Conservation (phyloP, 2,888 invertebrate genomes). For the Lochmaea capreae region DNA sequence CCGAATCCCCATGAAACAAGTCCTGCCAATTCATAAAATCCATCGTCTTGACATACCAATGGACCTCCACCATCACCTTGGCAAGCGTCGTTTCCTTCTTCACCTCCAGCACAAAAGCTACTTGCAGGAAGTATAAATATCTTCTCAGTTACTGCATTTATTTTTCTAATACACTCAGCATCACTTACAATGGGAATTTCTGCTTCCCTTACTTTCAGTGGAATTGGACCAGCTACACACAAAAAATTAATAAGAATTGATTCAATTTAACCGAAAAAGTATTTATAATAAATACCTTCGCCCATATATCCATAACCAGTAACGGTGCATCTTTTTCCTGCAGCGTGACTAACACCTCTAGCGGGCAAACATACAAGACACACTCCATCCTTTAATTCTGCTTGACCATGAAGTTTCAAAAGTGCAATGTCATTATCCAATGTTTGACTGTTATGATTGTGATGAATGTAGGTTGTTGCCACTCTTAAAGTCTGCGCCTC, state of each 20-base stretch:
- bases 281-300: conserved; percentile 74
- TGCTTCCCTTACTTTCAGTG: conserved; percentile 88
- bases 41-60: conserved; percentile 91
- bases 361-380: conserved; percentile 91
- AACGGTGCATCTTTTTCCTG: conserved; percentile 91
- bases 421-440: conserved; percentile 94
- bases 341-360: conserved; percentile 87
- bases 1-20: conserved; percentile 96
- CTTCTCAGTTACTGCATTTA: conserved; percentile 94
- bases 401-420: conserved; percentile 88
- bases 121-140: conserved; percentile 93
- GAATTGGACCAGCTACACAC: conserved; percentile 85
- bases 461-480: conserved; percentile 94
- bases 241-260: conserved; percentile 41
- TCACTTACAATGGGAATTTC: conserved; percentile 94
- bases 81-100: conserved; percentile 92
- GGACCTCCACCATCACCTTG: conserved; percentile 98
- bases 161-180: conserved; percentile 90
- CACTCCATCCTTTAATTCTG: conserved; percentile 87
- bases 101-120: conserved; percentile 94
- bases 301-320: conserved; percentile 97
- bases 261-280: not conserved
- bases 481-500: conserved; percentile 92
- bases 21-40: conserved; percentile 92
- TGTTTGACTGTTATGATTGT: conserved; percentile 95